phyloP scores from a whole-genome alignment of 1,140 invertebrate genomes.

The Eueides isabella region DNA sequence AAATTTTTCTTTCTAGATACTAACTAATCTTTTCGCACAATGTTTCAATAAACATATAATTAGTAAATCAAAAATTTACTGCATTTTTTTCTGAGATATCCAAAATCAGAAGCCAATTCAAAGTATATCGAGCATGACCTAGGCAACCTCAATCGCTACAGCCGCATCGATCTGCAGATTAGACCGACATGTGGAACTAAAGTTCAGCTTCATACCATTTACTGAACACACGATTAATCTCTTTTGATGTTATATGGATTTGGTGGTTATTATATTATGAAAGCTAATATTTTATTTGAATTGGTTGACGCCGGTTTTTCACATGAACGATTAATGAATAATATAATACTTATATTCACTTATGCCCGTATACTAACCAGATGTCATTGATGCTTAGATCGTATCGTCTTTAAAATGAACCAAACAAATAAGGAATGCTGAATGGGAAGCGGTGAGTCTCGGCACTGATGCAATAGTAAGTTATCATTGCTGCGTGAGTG shows the following conservation, averaged over 20 bases:
- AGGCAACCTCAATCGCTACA: constrained; percentile 11
- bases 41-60: neutral
- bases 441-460: too few species aligned
- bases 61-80: neutral
- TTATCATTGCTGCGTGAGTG: too few species aligned
- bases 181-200: constrained; percentile 24
- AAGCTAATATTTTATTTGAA: neutral
- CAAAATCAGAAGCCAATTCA: neutral
- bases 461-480: too few species aligned
- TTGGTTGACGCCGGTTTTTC: too few species aligned
- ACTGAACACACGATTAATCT: constrained; percentile 24
- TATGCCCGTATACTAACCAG: too few species aligned
- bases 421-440: too few species aligned
- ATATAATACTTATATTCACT: too few species aligned
- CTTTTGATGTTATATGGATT: neutral
- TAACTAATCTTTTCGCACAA: too few species aligned
- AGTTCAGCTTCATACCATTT: constrained; percentile 26
- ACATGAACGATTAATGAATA: too few species aligned
- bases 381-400: too few species aligned
- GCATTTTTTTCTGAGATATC: neutral
- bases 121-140: constrained; percentile 14
- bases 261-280: neutral
- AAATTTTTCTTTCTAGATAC: too few species aligned
- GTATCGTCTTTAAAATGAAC: too few species aligned
- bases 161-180: constrained; percentile 29